These are phyloP conservation scores for Nothura maculosa DNA, from an alignment of 2,797 vertebrate species.

Conservation along the genomic window DNA sequence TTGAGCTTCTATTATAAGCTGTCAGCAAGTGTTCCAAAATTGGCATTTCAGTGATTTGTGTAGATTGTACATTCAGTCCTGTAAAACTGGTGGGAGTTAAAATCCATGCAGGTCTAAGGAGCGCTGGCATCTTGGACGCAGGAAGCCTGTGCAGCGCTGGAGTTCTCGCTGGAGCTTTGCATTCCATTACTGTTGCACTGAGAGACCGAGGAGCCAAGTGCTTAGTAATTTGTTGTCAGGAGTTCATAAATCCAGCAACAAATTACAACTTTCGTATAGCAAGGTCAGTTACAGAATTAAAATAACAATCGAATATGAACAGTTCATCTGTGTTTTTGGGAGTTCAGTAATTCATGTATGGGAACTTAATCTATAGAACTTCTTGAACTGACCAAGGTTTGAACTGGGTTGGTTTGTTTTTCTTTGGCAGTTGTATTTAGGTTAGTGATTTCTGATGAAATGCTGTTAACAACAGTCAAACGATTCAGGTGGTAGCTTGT, in stretches of 20 bases:
- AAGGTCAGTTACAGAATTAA: conserved; percentile 19
- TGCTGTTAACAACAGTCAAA: neutral
- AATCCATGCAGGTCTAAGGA: neutral
- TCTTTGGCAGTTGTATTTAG: neutral
- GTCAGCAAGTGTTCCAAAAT: neutral
- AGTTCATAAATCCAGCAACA: conserved; percentile 27
- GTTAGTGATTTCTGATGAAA: conserved; percentile 40
- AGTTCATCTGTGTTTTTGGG: neutral
- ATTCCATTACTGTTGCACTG: conserved; percentile 20
- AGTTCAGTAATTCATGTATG: neutral
- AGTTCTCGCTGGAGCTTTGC: neutral
- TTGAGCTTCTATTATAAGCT: neutral
- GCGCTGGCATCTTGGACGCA: neutral
- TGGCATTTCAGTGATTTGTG: neutral
- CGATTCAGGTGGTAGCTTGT: neutral
- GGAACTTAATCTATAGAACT: neutral
- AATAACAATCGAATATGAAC: neutral
- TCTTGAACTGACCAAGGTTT: conserved; percentile 37
- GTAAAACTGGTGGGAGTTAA: neutral
- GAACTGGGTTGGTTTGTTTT: conserved; percentile 21
- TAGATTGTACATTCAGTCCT: neutral
- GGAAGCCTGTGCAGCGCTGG: neutral
- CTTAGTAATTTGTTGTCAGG: conserved; percentile 23
- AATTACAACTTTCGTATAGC: neutral
- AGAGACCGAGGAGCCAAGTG: conserved; percentile 11